Base-by-base conservation (phyloP, 2,113 vertebrate genomes). In the Otus sunia region DNA sequence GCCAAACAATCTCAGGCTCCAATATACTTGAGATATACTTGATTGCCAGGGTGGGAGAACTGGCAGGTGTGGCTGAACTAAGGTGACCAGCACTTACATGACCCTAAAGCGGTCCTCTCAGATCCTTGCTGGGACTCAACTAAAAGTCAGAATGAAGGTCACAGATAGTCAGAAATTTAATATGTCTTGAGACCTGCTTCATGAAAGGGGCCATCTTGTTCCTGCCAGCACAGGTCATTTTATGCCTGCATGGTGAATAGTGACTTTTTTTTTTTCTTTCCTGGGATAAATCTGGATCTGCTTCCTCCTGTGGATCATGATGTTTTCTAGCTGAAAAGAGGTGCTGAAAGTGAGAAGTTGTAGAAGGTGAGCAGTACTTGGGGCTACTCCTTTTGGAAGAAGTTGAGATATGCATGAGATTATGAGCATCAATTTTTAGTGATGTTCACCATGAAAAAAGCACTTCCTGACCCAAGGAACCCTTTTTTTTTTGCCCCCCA, bases 231-330 rank as follows among this genome's bases (percentile, higher is more conserved):
- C 11, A 3, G 47, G 17, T n/a, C 4, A 41, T 68, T 68, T 45
- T 67, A 30, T 43, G 49, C 9, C 30, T 43, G 36, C 1, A 1
- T 64, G 27, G 34, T 58, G 29, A 64, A 37, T 30, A 0, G 0
- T n/a, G 37, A 77, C 11, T 10, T 58, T 50, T 41, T 50, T 41
- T 41, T 55, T 62, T 39, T 36, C 12, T 62, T 67, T 56, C 63
- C 43, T 64, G 34, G 43, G 37, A 19, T 45, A 30, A 22, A 39
- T 30, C 26, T 73, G n/a, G 34, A 32, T 73, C 26, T 78, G 32
- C 27, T 76, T 92, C 29, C 18, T 41, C 10, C 58, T 32, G 5
- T 19, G 5, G 45, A 15, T n/a, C 12, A 12, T 21, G 11, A 47
- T 41, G 12, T 41, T 41, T 41, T 41, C 4, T 34, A 17, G 20